Evolutionary conservation across 2,888 invertebrate genomes (phyloP).

Genomic region (Catotricha subobsoleta): DNA sequence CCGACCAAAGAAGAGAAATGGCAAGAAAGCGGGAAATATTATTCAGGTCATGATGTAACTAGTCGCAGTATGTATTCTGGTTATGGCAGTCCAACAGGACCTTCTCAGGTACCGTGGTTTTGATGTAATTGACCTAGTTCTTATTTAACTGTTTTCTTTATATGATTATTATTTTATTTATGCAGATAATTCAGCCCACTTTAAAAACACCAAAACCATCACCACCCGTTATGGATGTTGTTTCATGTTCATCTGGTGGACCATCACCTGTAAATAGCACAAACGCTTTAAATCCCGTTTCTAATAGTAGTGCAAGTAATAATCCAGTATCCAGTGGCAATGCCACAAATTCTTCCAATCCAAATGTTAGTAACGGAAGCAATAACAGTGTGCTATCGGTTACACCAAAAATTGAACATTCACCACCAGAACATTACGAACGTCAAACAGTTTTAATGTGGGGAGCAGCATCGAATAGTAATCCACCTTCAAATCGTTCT

Average conservation of each 20-base stretch:
- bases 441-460: conserved; percentile 89
- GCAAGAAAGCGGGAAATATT: conserved; percentile 32
- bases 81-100: conserved; percentile 26
- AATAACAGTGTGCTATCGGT: conserved; percentile 13
- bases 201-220: conserved; percentile 30
- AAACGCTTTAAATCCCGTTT: conserved; percentile 4
- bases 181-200: conserved; percentile 15
- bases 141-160: background rate
- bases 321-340: background rate
- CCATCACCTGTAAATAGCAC: conserved; percentile 24
- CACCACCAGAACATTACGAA: conserved; percentile 26
- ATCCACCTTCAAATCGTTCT: conserved; percentile 21
- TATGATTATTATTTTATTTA: background rate
- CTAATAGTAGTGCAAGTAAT: background rate
- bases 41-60: conserved; percentile 35
- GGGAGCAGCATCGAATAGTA: conserved; percentile 39
- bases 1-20: conserved; percentile 30
- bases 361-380: conserved; percentile 14
- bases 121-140: no score
- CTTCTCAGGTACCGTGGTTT: background rate
- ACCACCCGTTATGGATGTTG: conserved; percentile 29
- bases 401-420: conserved; percentile 26
- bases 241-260: conserved; percentile 29
- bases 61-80: conserved; percentile 24
- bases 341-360: conserved; percentile 10